Evolutionary conservation across 1,140 invertebrate species (phyloP).

Genomic region (Drosophila melanogaster): Release_6_plus_ISO1_MT NT_033777.3:8080501-8081000

Average conservation of each 20-base stretch:
- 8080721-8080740: constrained; percentile 76
- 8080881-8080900: constrained; percentile 48
- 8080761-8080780: background rate
- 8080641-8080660: constrained; percentile 65
- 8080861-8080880: constrained; percentile 20
- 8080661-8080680: constrained; percentile 43
- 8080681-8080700: constrained; percentile 68
- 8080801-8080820: constrained; percentile 22
- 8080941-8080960: constrained; percentile 37
- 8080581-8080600: constrained; percentile 65
- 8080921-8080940: constrained; percentile 71
- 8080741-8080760: constrained; percentile 59
- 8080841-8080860: constrained; percentile 70
- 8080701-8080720: constrained; percentile 77
- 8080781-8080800: constrained; percentile 15
- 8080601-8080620: constrained; percentile 23
- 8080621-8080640: constrained; percentile 38
- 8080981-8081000: background rate
- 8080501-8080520: constrained; percentile 8
- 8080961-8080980: constrained; percentile 1
- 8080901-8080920: constrained; percentile 50
- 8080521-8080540: constrained; percentile 34
- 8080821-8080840: constrained; percentile 31
- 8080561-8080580: constrained; percentile 70
- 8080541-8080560: constrained; percentile 74